Percentiles rank a stretch among this genome's conserved stretches.
Evolutionary conservation across 1,140 invertebrate genomes (phyloP).

Genomic region (Trypoxylus dichotomus): DNA sequence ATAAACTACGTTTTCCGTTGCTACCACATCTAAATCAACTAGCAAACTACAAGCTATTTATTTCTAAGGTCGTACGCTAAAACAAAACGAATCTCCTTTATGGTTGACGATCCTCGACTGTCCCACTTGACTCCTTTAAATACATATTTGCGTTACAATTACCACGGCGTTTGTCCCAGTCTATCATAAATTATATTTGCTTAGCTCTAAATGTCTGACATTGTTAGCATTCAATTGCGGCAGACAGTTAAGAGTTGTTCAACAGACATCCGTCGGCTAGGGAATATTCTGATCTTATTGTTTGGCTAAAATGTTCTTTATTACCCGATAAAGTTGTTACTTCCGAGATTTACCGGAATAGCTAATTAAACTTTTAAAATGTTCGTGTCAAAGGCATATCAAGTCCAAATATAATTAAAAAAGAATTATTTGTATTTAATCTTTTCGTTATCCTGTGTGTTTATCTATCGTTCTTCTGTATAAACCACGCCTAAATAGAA

Average conservation of each 20-base stretch:
- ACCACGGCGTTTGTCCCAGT: constrained; percentile 19
- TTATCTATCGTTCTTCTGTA: too few relatives aligned
- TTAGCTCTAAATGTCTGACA: background rate
- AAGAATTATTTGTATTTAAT: too few relatives aligned
- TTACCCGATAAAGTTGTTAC: too few relatives aligned
- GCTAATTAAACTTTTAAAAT: too few relatives aligned
- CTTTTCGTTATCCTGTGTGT: too few relatives aligned
- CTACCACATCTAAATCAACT: constrained; percentile 34
- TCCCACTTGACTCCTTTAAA: constrained; percentile 12
- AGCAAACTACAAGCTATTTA: constrained; percentile 26
- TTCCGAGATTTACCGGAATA: too few relatives aligned
- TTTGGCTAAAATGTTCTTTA: too few relatives aligned
- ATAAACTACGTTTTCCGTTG: constrained; percentile 32
- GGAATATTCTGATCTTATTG: too few relatives aligned
- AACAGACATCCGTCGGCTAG: too few relatives aligned
- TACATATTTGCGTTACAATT: constrained; percentile 32
- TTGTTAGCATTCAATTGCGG: background rate
- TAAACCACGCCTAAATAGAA: too few relatives aligned
- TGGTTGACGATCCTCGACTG: constrained; percentile 11
- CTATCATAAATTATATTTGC: constrained; percentile 28
- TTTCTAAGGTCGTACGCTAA: constrained; percentile 10
- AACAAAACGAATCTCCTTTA: constrained; percentile 13
- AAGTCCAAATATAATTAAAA: too few relatives aligned
- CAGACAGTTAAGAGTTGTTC: background rate
- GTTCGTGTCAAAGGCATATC: too few relatives aligned